Conservation (phyloP, 2,888 invertebrate species). For the Cephus pulcher region DNA sequence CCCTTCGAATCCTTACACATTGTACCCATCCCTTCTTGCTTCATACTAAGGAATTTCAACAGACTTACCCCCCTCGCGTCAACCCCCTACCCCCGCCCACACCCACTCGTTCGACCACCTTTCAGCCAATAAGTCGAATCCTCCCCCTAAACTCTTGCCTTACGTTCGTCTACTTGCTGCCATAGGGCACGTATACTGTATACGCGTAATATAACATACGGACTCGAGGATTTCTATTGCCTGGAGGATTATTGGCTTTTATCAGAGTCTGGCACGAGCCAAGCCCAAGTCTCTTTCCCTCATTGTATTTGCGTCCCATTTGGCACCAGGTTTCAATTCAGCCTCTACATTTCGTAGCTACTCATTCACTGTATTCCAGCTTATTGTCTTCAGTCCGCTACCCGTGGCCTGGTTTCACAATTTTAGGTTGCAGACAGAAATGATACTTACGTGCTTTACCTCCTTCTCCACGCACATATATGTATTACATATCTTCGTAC, state of each 20-base stretch:
- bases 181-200: not conserved
- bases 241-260: constrained; percentile 57
- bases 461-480: not conserved
- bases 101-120: not conserved
- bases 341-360: constrained; percentile 45
- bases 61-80: not conserved
- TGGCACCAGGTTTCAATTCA: constrained; percentile 56
- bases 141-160: not conserved
- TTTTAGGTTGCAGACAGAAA: constrained; percentile 32
- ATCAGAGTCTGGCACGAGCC: constrained; percentile 52
- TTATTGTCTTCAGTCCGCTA: constrained; percentile 48
- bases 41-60: not conserved
- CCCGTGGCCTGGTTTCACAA: constrained; percentile 32
- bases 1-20: not conserved
- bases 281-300: constrained; percentile 38
- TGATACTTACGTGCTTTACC: not conserved
- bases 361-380: constrained; percentile 37
- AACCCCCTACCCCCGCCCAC: too few species aligned
- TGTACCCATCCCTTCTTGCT: not conserved
- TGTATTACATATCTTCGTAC: not conserved
- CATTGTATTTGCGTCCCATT: constrained; percentile 58
- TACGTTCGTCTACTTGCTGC: not conserved
- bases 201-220: constrained; percentile 16
- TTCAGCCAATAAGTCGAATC: not conserved
- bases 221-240: constrained; percentile 44